Base-by-base conservation (phyloP, 2,888 invertebrate genomes). In the Mesorhabditis sp. region DNA sequence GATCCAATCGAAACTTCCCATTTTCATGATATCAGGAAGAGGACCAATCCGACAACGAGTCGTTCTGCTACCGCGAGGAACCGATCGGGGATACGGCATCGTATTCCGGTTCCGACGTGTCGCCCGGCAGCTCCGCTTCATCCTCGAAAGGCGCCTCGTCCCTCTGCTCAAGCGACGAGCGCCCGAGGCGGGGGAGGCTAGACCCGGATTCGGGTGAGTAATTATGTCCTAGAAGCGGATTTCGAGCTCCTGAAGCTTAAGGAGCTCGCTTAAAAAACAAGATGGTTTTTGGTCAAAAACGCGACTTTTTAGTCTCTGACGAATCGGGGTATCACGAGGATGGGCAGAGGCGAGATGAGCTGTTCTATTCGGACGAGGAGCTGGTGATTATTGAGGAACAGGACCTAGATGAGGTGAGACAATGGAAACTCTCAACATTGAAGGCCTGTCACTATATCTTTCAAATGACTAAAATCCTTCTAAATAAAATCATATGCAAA, bases 61-160 rank as follows among this genome's bases (percentile, higher is more conserved):
- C 81, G 28, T 72, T 81, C 58, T 80, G 81, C 65, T 81, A 80
- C 64, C 76, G 79, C 13, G 78, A 76, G 13, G 79, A 79, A 4
- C 80, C 79, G 13, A 80, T 79, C 66, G 75, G 75, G 15, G 75
- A 71, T 28, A 79, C 80, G 3, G 77, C 75, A 7, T 73, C 78
- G 6, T 80, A 77, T 15, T 79, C 74, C 66, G 28, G 28, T 10
- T 63, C 41, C 63, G 63, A 15, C 41, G 63, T 15, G 3, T 63
- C 41, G 10, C 15, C 63, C 7, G 63, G 15, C n/a, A 15, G 15
- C 41, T n/a, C 15, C 10, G 63, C 63, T 4, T 63, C 63, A 28
- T 63, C 63, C 7, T 15, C 63, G 10, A 15, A n/a, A 15, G 42
- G 15, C n/a, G 45, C 45, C 15, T 43, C 50, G 28, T 43, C 50